These are phyloP conservation scores for Echinops telfairi DNA, from an alignment of 2,113 vertebrate species.

Conservation along the genomic window DNA sequence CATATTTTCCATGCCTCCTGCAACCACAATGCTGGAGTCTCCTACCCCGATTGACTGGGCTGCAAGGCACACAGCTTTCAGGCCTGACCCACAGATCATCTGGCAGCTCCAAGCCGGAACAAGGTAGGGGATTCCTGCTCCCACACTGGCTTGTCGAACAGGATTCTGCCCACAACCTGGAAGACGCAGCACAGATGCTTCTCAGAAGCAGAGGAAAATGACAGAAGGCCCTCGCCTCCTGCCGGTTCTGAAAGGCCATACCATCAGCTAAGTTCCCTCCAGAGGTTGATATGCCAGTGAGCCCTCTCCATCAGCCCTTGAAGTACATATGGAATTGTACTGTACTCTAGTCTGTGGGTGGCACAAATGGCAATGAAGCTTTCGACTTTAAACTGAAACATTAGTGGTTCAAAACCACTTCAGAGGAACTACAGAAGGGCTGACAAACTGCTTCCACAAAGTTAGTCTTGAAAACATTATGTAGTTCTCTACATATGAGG, in stretches of 20 bases:
- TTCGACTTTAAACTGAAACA: neutral
- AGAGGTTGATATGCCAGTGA: neutral
- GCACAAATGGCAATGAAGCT: neutral
- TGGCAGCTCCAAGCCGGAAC: constrained; percentile 98
- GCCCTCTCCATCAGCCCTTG: neutral
- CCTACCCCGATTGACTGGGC: constrained; percentile 92
- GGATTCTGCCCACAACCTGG: constrained; percentile 97
- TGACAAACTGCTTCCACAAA: neutral
- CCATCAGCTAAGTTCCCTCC: neutral
- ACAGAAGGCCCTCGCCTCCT: neutral
- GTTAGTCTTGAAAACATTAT: neutral
- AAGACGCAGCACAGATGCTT: constrained; percentile 7
- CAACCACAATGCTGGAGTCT: constrained; percentile 93
- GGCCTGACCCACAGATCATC: constrained; percentile 97
- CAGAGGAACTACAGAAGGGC: neutral
- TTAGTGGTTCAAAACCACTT: neutral
- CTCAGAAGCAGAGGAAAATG: neutral
- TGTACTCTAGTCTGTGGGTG: neutral
- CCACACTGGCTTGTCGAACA: constrained; percentile 92
- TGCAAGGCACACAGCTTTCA: constrained; percentile 95
- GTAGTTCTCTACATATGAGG: neutral
- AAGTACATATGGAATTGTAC: neutral
- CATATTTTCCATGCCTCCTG: constrained; percentile 99
- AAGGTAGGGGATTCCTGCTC: constrained; percentile 92
- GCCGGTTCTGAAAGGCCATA: neutral